Conservation (phyloP, 2,113 vertebrate genomes). For the Riparia riparia region DNA sequence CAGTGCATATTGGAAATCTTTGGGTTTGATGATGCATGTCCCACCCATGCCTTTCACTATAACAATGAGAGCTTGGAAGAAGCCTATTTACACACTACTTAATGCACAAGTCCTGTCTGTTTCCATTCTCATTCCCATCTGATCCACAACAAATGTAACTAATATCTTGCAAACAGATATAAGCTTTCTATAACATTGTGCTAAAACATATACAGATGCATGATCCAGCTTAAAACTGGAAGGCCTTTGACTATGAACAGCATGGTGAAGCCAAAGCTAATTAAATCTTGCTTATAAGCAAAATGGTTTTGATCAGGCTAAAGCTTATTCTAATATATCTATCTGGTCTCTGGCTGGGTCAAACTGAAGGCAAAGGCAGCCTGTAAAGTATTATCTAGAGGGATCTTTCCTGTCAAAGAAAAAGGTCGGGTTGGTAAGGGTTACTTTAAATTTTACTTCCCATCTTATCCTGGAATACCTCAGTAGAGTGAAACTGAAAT, state of each 20-base stretch:
- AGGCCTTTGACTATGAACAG: not conserved
- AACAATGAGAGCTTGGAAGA: not conserved
- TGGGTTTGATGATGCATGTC: not conserved
- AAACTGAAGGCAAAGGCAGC: not conserved
- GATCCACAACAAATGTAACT: not conserved
- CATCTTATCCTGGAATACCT: not conserved
- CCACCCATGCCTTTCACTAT: not conserved
- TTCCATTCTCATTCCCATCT: not conserved
- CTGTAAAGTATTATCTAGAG: not conserved
- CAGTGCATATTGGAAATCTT: not conserved
- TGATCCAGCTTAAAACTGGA: not conserved
- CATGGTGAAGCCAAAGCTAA: not conserved
- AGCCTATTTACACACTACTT: not conserved
- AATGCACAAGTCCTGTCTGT: not conserved
- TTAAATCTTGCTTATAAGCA: not conserved
- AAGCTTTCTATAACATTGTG: not conserved
- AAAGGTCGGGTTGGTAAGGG: fast-evolving
- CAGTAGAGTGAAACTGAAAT: not conserved
- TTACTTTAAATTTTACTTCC: not conserved
- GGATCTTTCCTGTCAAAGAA: not conserved
- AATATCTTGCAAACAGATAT: not conserved
- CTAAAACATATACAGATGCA: not conserved
- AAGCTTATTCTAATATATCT: not conserved
- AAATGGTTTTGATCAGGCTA: not conserved
- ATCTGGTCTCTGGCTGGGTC: not conserved